Base-by-base conservation (phyloP, 2,113 vertebrate genomes). In the Poecilia latipinna region DNA sequence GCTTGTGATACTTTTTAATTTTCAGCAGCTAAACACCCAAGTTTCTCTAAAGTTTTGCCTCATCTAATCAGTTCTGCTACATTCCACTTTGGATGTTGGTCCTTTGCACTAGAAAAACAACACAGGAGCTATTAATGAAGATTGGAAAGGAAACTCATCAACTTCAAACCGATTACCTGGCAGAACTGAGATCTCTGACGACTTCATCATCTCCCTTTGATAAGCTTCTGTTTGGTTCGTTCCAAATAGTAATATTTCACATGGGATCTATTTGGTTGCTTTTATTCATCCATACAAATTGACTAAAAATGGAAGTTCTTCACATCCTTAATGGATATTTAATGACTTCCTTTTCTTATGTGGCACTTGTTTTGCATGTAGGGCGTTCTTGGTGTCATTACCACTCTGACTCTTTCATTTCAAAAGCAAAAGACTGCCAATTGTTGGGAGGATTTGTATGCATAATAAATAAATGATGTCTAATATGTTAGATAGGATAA, bases 61-160 rank as follows among this genome's bases (percentile, higher is more conserved):
- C 8, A 8, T 32, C 29, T 63, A 17, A 37, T 29, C 11, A 12
- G 1, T 15, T 57, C 13, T 13, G 2, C 37, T 60, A 31, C n/a
- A 5, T 51, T 28, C 24, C 28, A 31, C 51, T 70, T n/a, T 57
- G 51, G 6, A 69, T 63, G 51, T 72, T 35, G 8, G 33, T 17
- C 0, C 19, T 57, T 37, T 8, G 2, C 22, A 12, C 12, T 37
- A 26, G 35, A 26, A 4, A n/a, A 10, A 33, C 33, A 39, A 22
- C 61, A 26, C 5, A 65, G 0, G 24, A 19, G 19, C 51, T 76
- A 31, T n/a, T 63, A 51, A 73, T 67, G 26, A 68, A 42, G 48
- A 65, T 26, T 39, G 32, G 65, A 75, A 77, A 66, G 72, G 64
- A 62, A 12, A 71, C 70, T 28, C 73, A 87, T 83, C 84, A 74